phyloP scores from a whole-genome alignment of 1,140 invertebrate species.

The Drosophila nigrodunni region DNA sequence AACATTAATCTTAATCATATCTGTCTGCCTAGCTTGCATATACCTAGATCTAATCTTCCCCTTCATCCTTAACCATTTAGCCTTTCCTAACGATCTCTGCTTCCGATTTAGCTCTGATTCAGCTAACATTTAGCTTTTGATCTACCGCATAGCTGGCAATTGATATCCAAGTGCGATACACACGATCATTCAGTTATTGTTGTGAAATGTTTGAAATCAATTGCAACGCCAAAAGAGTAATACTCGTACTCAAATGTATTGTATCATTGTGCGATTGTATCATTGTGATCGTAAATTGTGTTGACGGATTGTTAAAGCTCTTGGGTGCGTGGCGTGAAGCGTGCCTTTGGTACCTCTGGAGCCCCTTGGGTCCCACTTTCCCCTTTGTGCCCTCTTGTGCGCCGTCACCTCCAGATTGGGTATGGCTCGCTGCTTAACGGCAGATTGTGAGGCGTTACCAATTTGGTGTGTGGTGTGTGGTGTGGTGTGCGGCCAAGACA shows the following conservation, averaged over 20 bases:
- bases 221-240: constrained; percentile 58
- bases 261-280: no score
- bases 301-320: constrained; percentile 34
- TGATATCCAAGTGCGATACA: not conserved
- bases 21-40: no score
- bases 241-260: not conserved
- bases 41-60: no score
- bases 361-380: no score
- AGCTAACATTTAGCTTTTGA: not conserved
- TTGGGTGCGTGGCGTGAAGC: constrained; percentile 55
- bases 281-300: constrained; percentile 32
- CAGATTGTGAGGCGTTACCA: constrained; percentile 60
- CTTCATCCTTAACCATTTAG: no score
- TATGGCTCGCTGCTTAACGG: constrained; percentile 56
- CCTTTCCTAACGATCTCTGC: not conserved
- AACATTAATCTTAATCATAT: no score
- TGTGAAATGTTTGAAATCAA: constrained; percentile 60
- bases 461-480: constrained; percentile 28
- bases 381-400: not conserved
- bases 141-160: not conserved
- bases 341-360: constrained; percentile 39
- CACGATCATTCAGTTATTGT: constrained; percentile 1
- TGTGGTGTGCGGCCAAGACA: constrained; percentile 22
- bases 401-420: constrained; percentile 68
- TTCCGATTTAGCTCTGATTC: not conserved